A percentile compares a stretch with the other conserved stretches of the same genome.
Conservation (phyloP, 2,113 vertebrate species). For the Motacilla alba region DNA sequence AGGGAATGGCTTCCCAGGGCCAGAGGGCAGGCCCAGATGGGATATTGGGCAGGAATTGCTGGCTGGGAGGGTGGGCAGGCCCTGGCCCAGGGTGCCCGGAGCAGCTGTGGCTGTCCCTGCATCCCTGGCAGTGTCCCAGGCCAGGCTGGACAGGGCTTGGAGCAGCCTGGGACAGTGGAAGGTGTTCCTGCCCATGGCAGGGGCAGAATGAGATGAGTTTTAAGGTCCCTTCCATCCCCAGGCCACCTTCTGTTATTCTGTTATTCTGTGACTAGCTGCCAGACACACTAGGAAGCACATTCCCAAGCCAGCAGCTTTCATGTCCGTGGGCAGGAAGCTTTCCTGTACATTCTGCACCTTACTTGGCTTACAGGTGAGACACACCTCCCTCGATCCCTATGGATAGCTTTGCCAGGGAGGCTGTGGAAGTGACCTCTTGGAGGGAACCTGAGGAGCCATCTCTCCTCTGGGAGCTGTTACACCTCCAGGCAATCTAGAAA, state of each 20-base stretch:
- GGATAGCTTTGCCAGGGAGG: neutral
- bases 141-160: rapidly evolving
- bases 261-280: neutral
- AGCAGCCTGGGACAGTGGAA: rapidly evolving
- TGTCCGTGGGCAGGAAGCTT: neutral
- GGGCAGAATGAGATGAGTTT: rapidly evolving
- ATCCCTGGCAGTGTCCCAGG: neutral
- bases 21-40: neutral
- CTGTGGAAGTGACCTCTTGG: neutral
- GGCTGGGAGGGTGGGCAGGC: rapidly evolving
- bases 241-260: too few species aligned
- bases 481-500: neutral
- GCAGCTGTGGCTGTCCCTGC: neutral
- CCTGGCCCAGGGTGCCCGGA: neutral
- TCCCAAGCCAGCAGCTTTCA: neutral
- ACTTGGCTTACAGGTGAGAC: neutral
- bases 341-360: rapidly evolving
- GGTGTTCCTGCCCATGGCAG: neutral
- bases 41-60: neutral
- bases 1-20: rapidly evolving
- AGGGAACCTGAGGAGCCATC: neutral
- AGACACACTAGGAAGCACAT: neutral
- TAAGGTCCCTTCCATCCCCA: neutral
- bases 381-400: neutral
- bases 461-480: neutral